Evolutionary conservation across 2,113 vertebrate species (phyloP), one percentile per base, ranked within the genome.

Genomic region (Gambusia holbrooki): DNA sequence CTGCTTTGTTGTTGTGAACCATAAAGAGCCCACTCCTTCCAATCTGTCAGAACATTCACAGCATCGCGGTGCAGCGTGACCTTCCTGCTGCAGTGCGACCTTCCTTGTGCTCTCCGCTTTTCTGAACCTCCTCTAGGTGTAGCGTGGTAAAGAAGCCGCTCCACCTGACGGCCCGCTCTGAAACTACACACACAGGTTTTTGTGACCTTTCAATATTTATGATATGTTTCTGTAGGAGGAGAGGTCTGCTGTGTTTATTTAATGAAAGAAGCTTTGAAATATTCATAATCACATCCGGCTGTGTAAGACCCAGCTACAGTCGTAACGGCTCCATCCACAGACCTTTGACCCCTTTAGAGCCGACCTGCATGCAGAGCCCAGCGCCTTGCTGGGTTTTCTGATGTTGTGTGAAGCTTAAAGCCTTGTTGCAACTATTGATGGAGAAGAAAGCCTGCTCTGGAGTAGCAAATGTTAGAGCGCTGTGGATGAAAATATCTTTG

Each of bases 261-360:
- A 90, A 93, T 93, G 90, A 90, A 84, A 60, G 29, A 33, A 3
- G 67, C 32, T 82, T 69, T 93, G 77, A 94, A 94, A 93, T 92
- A 94, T 94, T 93, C 65, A 94, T 92, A 69, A 7, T 60, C 72
- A 71, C 85, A 89, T 86, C 84, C 85, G 84, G 77, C 84, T 28
- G 76, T 13, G 76, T 61, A 62, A 76, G 51, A 48, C 30, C 62
- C 42, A 28, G 60, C 66, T 75, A 48, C 72, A 81, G 74, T 81
- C 66, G 71, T 74, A 79, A 86, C 81, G 62, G 74, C 72, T 69
- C 32, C 75, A 4, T 62, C 58, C 69, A 45, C 33, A 51, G 58
- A 82, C 76, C 77, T 63, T 66, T 79, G 10, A 5, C 74, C 74
- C 66, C 68, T 68, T 64, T 35, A 61, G 66, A 69, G 51, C 61